Evolutionary conservation across 2,888 invertebrate genomes (phyloP).

Genomic region (Bugula neritina): DNA sequence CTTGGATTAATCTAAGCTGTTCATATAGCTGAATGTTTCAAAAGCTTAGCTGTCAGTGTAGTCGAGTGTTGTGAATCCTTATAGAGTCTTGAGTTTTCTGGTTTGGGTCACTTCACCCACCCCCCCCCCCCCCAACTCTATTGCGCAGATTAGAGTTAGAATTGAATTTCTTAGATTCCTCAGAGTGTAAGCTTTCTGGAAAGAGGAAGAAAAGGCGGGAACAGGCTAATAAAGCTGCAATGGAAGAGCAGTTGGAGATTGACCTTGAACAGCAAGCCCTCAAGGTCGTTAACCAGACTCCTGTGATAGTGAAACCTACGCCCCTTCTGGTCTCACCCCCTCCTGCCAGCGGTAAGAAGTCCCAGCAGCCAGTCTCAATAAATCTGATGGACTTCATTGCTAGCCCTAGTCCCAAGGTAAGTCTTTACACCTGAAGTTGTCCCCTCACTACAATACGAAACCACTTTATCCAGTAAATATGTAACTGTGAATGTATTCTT

Average conservation of each 20-base stretch:
- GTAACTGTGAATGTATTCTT: too few relatives aligned
- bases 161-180: conserved; percentile 8
- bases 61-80: too few relatives aligned
- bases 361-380: conserved; percentile 46
- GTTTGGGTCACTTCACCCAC: too few relatives aligned
- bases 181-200: conserved; percentile 35
- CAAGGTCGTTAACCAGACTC: conserved; percentile 41
- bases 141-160: too few relatives aligned
- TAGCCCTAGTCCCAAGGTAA: neutral
- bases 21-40: too few relatives aligned
- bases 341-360: conserved; percentile 38
- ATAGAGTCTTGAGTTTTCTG: too few relatives aligned
- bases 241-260: conserved; percentile 51
- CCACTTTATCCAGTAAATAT: too few relatives aligned
- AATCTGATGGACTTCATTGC: conserved; percentile 48
- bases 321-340: conserved; percentile 25
- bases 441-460: neutral
- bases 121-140: too few relatives aligned
- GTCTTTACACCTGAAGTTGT: neutral
- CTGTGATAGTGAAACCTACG: conserved; percentile 33
- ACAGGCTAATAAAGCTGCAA: conserved; percentile 47
- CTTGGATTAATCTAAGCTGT: too few relatives aligned
- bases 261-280: conserved; percentile 49
- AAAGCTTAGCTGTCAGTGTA: too few relatives aligned
- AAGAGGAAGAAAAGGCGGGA: conserved; percentile 47